These are phyloP conservation scores for Labeo catla DNA, from an alignment of 2,113 vertebrate species.

Conservation along the genomic window DNA sequence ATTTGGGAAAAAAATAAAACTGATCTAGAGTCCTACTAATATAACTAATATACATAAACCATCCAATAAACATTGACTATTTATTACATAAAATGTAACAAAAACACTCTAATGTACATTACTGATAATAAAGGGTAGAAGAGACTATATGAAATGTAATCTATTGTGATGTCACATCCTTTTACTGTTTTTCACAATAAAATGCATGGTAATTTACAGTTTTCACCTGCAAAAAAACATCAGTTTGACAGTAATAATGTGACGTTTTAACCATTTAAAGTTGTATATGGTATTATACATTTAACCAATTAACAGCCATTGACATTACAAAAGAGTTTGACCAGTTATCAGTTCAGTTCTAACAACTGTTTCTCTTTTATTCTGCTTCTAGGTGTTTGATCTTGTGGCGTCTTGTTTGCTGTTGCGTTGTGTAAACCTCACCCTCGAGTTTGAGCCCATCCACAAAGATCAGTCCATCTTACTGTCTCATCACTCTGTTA, in stretches of 20 bases:
- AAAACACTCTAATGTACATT: neutral
- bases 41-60: neutral
- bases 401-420: conserved; percentile 67
- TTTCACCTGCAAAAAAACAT: neutral
- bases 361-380: neutral
- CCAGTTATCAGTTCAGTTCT: neutral
- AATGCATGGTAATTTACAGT: neutral
- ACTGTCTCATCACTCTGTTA: conserved; percentile 66
- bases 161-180: neutral
- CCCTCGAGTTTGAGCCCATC: conserved; percentile 60
- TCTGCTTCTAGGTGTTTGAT: conserved; percentile 68
- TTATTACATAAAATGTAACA: neutral
- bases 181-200: neutral
- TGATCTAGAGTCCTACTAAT: neutral
- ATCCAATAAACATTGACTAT: neutral
- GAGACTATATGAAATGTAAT: neutral
- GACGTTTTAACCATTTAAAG: neutral
- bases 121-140: neutral
- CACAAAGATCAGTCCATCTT: conserved; percentile 69
- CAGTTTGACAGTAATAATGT: neutral
- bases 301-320: neutral
- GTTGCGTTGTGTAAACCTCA: conserved; percentile 65
- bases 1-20: too few relatives aligned
- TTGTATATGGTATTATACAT: neutral
- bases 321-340: neutral